Evolutionary conservation across 2,113 vertebrate species (phyloP).

Genomic region (Scolopax mira): DNA sequence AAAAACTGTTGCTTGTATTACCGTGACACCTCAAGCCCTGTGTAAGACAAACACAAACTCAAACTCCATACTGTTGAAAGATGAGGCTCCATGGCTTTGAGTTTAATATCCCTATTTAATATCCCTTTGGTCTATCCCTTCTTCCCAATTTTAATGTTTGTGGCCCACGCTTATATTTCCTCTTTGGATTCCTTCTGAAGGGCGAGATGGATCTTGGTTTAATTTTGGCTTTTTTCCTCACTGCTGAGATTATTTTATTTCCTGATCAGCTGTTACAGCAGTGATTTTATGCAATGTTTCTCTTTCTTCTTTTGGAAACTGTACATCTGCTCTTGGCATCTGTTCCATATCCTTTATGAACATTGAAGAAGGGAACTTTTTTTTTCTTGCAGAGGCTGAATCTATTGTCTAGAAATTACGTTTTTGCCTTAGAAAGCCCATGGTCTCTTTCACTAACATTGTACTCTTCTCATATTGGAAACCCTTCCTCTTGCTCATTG

Average conservation of each 20-base stretch:
- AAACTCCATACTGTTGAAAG: neutral
- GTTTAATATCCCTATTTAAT: constrained; percentile 17
- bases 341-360: constrained; percentile 33
- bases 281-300: constrained; percentile 38
- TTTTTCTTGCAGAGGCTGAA: neutral
- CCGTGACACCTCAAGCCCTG: neutral
- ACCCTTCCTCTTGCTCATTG: neutral
- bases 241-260: constrained; percentile 46
- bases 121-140: neutral
- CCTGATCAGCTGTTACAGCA: constrained; percentile 45
- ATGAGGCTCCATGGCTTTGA: neutral
- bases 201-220: constrained; percentile 19
- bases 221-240: constrained; percentile 24
- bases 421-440: neutral
- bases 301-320: constrained; percentile 22
- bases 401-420: constrained; percentile 47
- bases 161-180: constrained; percentile 5
- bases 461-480: neutral
- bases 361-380: neutral
- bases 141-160: neutral
- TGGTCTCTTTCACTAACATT: neutral
- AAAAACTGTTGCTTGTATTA: neutral
- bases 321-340: constrained; percentile 55
- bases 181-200: neutral
- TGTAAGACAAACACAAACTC: neutral